phyloP scores from a whole-genome alignment of 1,140 invertebrate genomes.

The Hetaerina americana region DNA sequence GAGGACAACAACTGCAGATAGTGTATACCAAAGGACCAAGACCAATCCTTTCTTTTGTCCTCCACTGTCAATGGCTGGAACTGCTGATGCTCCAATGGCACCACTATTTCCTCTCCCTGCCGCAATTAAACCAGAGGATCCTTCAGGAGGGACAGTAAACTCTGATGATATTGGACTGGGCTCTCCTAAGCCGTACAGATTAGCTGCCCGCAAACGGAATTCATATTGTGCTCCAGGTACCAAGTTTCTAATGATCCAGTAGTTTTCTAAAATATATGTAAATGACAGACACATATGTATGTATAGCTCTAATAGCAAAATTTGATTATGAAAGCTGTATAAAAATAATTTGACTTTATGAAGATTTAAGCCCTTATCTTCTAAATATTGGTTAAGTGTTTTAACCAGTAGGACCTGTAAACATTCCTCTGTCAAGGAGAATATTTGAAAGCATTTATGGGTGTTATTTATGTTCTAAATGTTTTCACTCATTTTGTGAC shows the following conservation, averaged over 20 bases:
- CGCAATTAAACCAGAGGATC: constrained; percentile 23
- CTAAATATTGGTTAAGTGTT: no score
- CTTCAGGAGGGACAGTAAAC: constrained; percentile 38
- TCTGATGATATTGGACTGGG: constrained; percentile 50
- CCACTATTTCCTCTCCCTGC: constrained; percentile 7
- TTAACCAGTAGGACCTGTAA: no score
- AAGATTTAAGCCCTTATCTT: no score
- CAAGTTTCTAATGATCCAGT: constrained; percentile 62
- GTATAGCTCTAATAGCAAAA: no score
- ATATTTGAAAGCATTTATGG: no score
- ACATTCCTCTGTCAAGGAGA: no score
- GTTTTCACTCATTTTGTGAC: no score
- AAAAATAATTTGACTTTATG: no score
- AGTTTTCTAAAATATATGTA: constrained; percentile 48
- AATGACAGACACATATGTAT: no score
- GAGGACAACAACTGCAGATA: constrained; percentile 33
- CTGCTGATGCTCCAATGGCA: background rate
- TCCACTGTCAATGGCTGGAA: background rate
- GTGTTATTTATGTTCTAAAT: no score
- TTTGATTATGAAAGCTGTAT: no score
- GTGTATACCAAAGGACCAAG: background rate
- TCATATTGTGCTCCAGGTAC: constrained; percentile 40
- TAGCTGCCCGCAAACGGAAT: constrained; percentile 66
- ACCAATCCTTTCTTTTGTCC: background rate
- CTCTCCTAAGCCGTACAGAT: constrained; percentile 55